Base-by-base conservation (phyloP, 1,140 invertebrate species). In the Achroia grisella region DNA sequence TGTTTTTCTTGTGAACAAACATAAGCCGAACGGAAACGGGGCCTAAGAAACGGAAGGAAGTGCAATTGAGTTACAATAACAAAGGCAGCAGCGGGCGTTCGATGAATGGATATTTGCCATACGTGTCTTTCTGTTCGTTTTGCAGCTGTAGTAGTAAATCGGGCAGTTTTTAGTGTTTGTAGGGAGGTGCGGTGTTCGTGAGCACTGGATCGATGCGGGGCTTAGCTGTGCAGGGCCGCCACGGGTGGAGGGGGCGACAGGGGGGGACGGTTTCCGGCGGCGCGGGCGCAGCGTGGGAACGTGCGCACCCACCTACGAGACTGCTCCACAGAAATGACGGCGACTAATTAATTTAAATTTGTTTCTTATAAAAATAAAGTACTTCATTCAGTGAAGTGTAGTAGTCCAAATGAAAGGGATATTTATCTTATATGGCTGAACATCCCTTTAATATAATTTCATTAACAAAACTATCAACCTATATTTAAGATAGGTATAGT, bases 291-390 rank as follows among this genome's bases (percentile, higher is more conserved):
- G 50, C 79, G 79, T 83, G 79, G 79, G 79, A 83, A 83, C 73
- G 62, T 39, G 52, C 52, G 17, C 68, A 68, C 61, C 67, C 60
- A 68, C 72, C 63, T 78, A 73, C 73, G 34, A 52, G 48, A 35
- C 59, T 51, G 54, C 62, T 69, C 65, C 60, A 68, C 71, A 65
- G 64, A 75, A 71, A 71, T 65, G 70, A 78, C 67, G 70, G 57
- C 41, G 62, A 74, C 79, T 80, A 83, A 83, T 83, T 82, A 82
- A 78, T 82, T 78, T 75, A 71, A 71, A 57, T 74, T 68, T 62
- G 63, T 51, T 47, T 31, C 52, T 50, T 48, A 45, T 61, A 66
- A 66, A 63, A 69, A 70, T 64, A 59, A 56, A 66, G 46, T 58
- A 57, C 52, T 50, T 54, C 55, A 48, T 44, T 50, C 17, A 23